Conservation (phyloP, 2,113 vertebrate genomes). For the Bothrops jararaca region DNA sequence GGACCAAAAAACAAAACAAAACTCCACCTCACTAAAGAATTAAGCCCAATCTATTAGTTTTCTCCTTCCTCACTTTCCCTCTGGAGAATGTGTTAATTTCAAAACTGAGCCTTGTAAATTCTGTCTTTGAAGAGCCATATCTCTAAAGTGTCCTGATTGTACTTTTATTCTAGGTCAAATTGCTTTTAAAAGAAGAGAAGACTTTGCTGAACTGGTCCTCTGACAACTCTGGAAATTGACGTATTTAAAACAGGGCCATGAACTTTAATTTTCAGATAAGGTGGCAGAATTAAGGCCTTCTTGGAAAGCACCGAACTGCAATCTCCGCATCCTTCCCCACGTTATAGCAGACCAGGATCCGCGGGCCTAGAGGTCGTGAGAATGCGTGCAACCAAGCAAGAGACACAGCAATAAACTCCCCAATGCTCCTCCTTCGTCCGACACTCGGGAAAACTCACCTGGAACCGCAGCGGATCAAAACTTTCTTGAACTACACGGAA, state of each 20-base stretch:
- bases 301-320: background rate
- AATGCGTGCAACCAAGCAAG: background rate
- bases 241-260: background rate
- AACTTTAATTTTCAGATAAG: background rate
- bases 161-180: background rate
- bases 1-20: background rate
- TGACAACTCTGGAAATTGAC: background rate
- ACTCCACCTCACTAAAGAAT: background rate
- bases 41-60: background rate
- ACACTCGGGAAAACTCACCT: background rate
- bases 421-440: background rate
- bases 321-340: background rate
- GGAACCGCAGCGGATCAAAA: background rate
- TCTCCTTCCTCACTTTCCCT: background rate
- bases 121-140: background rate
- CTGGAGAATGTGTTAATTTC: background rate
- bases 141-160: background rate
- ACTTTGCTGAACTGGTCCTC: background rate
- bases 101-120: background rate
- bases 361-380: background rate
- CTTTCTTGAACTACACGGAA: no score
- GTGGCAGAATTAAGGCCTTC: background rate
- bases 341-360: background rate
- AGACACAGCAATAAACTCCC: background rate
- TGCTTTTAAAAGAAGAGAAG: background rate